Evolutionary conservation across 2,113 vertebrate genomes (phyloP).

Genomic region (Entomyzon cyanotis): DNA sequence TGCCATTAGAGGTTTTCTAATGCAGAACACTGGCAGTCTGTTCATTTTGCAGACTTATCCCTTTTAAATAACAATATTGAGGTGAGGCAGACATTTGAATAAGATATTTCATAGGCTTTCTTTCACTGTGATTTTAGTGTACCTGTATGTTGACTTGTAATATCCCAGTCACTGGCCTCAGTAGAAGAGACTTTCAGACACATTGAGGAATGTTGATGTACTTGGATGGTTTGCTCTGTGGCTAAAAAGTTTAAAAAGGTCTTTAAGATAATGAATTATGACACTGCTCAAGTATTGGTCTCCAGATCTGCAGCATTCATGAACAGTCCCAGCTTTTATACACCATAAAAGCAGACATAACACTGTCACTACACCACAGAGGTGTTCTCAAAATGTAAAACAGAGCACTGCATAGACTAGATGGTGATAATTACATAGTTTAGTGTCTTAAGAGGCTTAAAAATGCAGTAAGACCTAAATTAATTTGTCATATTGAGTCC

Average conservation of each 20-base stretch:
- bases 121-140: not conserved
- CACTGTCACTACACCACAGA: not conserved
- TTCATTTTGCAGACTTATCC: not conserved
- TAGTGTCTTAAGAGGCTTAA: not conserved
- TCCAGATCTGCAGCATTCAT: not conserved
- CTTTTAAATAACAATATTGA: not conserved
- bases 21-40: not conserved
- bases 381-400: not conserved
- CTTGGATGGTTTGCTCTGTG: not conserved
- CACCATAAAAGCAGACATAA: not conserved
- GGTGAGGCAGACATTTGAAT: not conserved
- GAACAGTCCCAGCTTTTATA: not conserved
- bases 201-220: not conserved
- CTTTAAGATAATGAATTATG: not conserved
- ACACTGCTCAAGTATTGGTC: not conserved
- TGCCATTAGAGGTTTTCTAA: not conserved
- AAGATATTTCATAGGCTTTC: not conserved
- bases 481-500: not conserved
- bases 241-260: not conserved
- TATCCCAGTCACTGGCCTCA: not conserved
- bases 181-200: not conserved
- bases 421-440: not conserved
- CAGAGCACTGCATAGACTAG: not conserved
- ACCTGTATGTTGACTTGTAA: not conserved
- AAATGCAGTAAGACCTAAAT: slow-evolving; percentile 19